Base-by-base conservation (phyloP, 2,888 invertebrate species). In the Sphecodes monilicornis region DNA sequence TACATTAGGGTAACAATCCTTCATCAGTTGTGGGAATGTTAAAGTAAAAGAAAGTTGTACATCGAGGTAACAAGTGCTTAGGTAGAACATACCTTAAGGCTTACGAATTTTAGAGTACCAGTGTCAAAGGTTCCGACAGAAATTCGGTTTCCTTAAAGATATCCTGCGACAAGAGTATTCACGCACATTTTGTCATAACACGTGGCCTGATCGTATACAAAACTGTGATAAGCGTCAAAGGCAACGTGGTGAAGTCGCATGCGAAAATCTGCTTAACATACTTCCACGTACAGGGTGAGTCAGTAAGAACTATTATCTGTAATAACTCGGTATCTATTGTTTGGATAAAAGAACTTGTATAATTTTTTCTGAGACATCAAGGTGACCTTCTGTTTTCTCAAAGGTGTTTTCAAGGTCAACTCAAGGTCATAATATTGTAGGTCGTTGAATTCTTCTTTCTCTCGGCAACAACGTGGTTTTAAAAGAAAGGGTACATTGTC, bases 1-100 rank as follows among this genome's bases (percentile, higher is more conserved):
- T 29, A 16, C 29, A 60, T 60, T 29, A 29, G 29, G 60, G 29
- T 60, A 60, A 60, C 60, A 60, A 60, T 16, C 29, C 60, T 60
- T 60, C 60, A 60, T 60, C 29, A 60, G 16, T 60, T 60, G 60
- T 18, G 60, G 60, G 60, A 60, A 60, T 29, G 60, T 60, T 29
- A 29, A 60, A 29, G 18, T 29, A 29, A 6, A 5, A 18, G 60
- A 16, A 29, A 18, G 29, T 60, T 29, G 26, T 16, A 6, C 16
- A 16, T 18, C 16, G 13, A 18, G 4, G 60, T 13, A 29, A 29
- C 13, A 26, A 29, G 60, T 29, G n/a, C 11, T 54, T n/a, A 18
- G 50, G 22, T 29, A 29, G 60, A 60, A n/a, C 29, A 13, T 60
- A 16, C 5, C 6, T 16, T 2, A 26, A 29, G 29, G 29, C 8